phyloP scores from a whole-genome alignment of 2,888 invertebrate species.

The Scelioninae gen. 2 region DNA sequence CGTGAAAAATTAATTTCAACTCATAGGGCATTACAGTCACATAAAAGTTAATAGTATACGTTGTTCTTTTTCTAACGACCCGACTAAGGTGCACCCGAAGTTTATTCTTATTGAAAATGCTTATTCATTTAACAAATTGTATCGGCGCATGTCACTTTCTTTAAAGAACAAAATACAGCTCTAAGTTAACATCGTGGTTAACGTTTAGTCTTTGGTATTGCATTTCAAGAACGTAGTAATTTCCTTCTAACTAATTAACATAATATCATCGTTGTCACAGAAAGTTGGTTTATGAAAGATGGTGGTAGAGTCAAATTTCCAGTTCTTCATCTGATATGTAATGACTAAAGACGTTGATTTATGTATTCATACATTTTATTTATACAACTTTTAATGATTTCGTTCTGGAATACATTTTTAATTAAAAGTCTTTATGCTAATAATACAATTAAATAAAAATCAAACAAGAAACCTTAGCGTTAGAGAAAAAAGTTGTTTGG shows the following conservation, averaged over 20 bases:
- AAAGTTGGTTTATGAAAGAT: slow-evolving; percentile 57
- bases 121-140: slow-evolving; percentile 21
- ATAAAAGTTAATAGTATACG: too few species aligned
- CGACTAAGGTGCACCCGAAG: too few species aligned
- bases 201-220: slow-evolving; percentile 45
- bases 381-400: slow-evolving; percentile 35
- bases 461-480: not conserved
- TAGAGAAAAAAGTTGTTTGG: not conserved
- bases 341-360: slow-evolving; percentile 54
- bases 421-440: slow-evolving; percentile 25
- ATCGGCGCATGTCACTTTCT: slow-evolving; percentile 37
- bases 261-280: slow-evolving; percentile 54
- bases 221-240: slow-evolving; percentile 48
- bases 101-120: slow-evolving; percentile 18
- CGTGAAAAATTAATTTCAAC: too few species aligned
- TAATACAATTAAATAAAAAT: slow-evolving; percentile 19
- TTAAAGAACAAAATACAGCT: slow-evolving; percentile 30
- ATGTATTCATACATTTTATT: slow-evolving; percentile 47
- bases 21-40: too few species aligned
- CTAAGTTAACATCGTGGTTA: slow-evolving; percentile 32
- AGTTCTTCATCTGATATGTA: slow-evolving; percentile 55
- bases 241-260: slow-evolving; percentile 53
- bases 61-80: too few species aligned
- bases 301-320: slow-evolving; percentile 56
- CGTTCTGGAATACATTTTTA: slow-evolving; percentile 26